Conservation (phyloP, 2,888 invertebrate genomes). For the Drosophila pseudotalamancana region DNA sequence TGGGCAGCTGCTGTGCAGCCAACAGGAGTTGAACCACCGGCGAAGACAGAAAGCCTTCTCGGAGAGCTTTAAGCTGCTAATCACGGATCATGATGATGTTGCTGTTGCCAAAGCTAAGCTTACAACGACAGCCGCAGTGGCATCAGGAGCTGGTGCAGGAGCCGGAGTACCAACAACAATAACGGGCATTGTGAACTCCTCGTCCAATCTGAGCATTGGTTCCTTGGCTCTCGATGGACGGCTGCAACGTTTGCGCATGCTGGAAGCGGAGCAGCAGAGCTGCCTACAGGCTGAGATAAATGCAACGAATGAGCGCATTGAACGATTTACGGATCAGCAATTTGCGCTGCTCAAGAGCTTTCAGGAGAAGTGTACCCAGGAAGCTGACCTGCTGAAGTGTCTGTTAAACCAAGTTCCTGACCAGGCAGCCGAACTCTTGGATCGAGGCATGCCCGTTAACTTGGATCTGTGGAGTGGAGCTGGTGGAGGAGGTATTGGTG, state of each 20-base stretch:
- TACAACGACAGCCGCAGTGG: constrained; percentile 82
- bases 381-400: constrained; percentile 89
- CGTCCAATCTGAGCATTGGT: constrained; percentile 53
- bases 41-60: constrained; percentile 89
- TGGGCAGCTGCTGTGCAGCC: constrained; percentile 84
- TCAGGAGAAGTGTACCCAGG: constrained; percentile 89
- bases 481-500: constrained; percentile 28
- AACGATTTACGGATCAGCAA: constrained; percentile 90
- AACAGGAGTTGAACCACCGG: constrained; percentile 86
- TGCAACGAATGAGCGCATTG: constrained; percentile 90
- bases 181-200: constrained; percentile 32
- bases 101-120: too few relatives aligned
- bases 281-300: constrained; percentile 89
- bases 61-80: constrained; percentile 88
- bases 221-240: constrained; percentile 54
- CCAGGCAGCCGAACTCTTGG: constrained; percentile 65
- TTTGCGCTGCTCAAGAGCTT: constrained; percentile 90
- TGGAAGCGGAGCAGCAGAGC: constrained; percentile 87
- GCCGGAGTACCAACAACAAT: constrained; percentile 77
- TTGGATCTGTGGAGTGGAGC: constrained; percentile 71
- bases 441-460: constrained; percentile 64
- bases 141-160: constrained; percentile 65
- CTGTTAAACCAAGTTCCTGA: constrained; percentile 80
- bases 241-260: constrained; percentile 71
- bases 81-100: constrained; percentile 83